Base-by-base conservation (phyloP, 1,140 invertebrate species). In the Euwallacea similis region DNA sequence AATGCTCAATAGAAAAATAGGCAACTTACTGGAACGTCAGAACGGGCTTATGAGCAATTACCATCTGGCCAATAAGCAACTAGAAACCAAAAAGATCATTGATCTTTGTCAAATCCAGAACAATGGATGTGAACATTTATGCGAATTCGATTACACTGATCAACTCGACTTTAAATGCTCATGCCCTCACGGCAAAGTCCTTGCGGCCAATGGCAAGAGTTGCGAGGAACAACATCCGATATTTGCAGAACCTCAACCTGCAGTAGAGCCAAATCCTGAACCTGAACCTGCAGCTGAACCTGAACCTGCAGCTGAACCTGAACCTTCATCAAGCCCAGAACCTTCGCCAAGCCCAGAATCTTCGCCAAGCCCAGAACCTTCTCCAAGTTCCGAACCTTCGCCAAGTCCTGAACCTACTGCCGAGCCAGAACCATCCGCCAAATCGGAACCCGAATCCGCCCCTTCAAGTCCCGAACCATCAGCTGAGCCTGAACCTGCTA, bases 101-200 rank as follows among this genome's bases (percentile, higher is more conserved):
- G 91, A 95, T 83, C 81, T 89, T 41, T 96, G 94, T 82, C 87
- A 90, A 78, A 85, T 88, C 53, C 85, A 89, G 73, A 92, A 91
- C 76, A 87, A 91, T 66, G 86, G 85, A 2, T 96, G 94, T 78
- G 87, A 91, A 67, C 87, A 93, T 79, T 83, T 85, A 7, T 96
- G 94, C 79, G 82, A 84, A 44, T 94, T 91, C 76, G 88, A 93
- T 78, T 88, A 89, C 73, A 41, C 9, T 2, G 79, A 77, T n/a
- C 74, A 78, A 4, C 77, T 87, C 42, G 83, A 87, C 66, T 92
- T 92, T 73, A 79, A 80, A 4, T 96, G 94, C 79, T 85, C 80
- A 7, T 96, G 94, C 81, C 88, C 88, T n/a, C 73, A 80, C 15
- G 81, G 81, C 16, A 82, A 84, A 74, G 70, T 78, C 2, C 78